These are phyloP conservation scores for Athrips mouffetella DNA, from an alignment of 2,888 invertebrate genomes.

Conservation along the genomic window DNA sequence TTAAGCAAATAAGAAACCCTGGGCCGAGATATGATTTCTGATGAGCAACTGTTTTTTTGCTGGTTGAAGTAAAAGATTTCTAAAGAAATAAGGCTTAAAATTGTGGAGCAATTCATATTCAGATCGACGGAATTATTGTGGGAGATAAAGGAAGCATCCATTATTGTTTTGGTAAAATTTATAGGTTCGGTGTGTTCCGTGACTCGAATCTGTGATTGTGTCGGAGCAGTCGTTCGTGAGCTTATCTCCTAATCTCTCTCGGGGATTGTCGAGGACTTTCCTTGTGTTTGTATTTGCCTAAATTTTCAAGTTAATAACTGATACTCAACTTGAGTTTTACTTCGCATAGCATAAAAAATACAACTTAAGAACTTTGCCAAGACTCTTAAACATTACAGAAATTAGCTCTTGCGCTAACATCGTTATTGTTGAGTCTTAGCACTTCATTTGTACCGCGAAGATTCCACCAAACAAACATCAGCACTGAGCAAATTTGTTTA, in stretches of 20 bases:
- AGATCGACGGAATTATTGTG: conserved; percentile 31
- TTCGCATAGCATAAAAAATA: not conserved
- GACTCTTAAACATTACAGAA: not conserved
- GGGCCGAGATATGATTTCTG: conserved; percentile 31
- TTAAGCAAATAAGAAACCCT: conserved; percentile 33
- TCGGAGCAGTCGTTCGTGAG: conserved; percentile 40
- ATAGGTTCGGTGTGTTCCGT: conserved; percentile 42
- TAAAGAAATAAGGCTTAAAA: conserved; percentile 33
- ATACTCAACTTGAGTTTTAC: not conserved
- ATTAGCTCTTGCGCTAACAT: not conserved
- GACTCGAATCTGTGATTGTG: conserved; percentile 55
- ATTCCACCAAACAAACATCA: conserved; percentile 16
- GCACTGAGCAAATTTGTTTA: conserved; percentile 26
- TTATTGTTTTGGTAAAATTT: conserved; percentile 56
- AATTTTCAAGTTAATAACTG: no score
- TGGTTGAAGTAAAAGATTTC: conserved; percentile 23
- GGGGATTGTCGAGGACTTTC: conserved; percentile 16
- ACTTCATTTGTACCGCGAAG: conserved; percentile 7
- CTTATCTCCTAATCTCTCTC: conserved; percentile 36
- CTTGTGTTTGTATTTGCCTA: conserved; percentile 5
- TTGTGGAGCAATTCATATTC: conserved; percentile 27
- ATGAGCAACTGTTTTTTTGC: conserved; percentile 28
- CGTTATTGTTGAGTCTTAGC: not conserved
- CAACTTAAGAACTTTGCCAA: conserved; percentile 1
- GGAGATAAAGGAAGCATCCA: conserved; percentile 37